phyloP scores from a whole-genome alignment of 2,888 invertebrate genomes.

The Erebia palarica region DNA sequence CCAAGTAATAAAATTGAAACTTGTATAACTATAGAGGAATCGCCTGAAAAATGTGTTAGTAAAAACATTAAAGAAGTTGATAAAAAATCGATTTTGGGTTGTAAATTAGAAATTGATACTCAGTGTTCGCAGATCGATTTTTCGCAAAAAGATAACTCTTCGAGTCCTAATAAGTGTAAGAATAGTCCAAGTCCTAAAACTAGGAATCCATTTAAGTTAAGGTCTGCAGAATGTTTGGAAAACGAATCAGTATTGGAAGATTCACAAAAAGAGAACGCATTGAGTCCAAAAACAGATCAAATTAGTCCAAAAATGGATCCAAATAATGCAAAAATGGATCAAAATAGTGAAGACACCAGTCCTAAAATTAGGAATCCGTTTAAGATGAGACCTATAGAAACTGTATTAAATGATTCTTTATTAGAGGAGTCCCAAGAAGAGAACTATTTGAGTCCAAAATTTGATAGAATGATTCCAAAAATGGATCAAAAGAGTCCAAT shows the following conservation, averaged over 20 bases:
- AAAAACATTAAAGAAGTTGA: conserved; percentile 6
- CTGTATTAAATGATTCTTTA: background rate
- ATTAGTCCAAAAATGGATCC: background rate
- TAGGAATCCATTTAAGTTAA: conserved; percentile 52
- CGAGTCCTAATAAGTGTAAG: conserved; percentile 30
- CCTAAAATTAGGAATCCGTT: conserved; percentile 52
- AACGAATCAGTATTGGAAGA: background rate
- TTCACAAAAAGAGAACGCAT: conserved; percentile 1
- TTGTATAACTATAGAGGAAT: conserved; percentile 50
- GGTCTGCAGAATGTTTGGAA: conserved; percentile 24
- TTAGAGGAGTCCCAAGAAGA: background rate
- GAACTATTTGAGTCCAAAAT: conserved; percentile 22
- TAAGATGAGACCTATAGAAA: conserved; percentile 42
- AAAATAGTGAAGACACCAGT: conserved; percentile 42
- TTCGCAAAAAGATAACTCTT: conserved; percentile 45
- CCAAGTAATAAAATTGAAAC: conserved; percentile 31
- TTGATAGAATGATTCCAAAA: conserved; percentile 11
- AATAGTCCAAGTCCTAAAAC: conserved; percentile 59
- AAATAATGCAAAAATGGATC: background rate
- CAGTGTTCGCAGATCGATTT: conserved; percentile 48
- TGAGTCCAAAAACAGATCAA: conserved; percentile 28
- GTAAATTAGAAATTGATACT: conserved; percentile 45
- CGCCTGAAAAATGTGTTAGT: conserved; percentile 48
- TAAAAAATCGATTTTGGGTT: conserved; percentile 25
- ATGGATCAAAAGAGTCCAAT: conserved; percentile 1